These are phyloP conservation scores for Stenodera caucasica DNA, from an alignment of 2,888 invertebrate species.

Conservation along the genomic window DNA sequence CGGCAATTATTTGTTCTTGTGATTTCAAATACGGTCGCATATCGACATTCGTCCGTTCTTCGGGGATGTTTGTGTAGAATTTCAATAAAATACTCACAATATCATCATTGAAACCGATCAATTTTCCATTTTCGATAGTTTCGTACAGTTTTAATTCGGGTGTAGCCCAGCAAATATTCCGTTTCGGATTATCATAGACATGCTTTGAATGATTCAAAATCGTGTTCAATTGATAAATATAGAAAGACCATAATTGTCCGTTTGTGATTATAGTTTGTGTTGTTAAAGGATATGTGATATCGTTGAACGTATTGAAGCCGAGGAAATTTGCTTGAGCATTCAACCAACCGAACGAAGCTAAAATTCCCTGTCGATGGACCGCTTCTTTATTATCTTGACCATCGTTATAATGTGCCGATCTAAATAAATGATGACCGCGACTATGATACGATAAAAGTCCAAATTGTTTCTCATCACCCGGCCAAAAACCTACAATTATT, in stretches of 20 bases:
- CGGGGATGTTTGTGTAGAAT: conserved; percentile 73
- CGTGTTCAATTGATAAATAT: conserved; percentile 92
- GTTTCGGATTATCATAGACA: conserved; percentile 66
- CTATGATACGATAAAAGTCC: conserved; percentile 76
- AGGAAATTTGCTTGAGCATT: conserved; percentile 77
- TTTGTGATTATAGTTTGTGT: conserved; percentile 89
- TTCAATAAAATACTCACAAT: conserved; percentile 73
- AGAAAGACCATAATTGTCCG: conserved; percentile 84
- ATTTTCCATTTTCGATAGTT: conserved; percentile 64
- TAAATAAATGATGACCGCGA: conserved; percentile 62
- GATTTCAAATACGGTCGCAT: conserved; percentile 75
- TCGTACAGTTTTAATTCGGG: conserved; percentile 74
- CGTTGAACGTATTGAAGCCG: conserved; percentile 89
- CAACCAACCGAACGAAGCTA: conserved; percentile 80
- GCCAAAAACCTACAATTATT: conserved; percentile 73
- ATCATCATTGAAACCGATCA: conserved; percentile 79
- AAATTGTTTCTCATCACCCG: conserved; percentile 76
- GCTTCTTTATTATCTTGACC: conserved; percentile 63
- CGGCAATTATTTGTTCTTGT: conserved; percentile 62
- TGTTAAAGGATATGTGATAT: conserved; percentile 86
- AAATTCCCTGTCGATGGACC: conserved; percentile 73
- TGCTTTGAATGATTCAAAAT: conserved; percentile 66
- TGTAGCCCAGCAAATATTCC: conserved; percentile 81
- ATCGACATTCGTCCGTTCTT: conserved; percentile 61
- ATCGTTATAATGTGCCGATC: conserved; percentile 58